These are phyloP conservation scores for Lutraria rhynchaena DNA, from an alignment of 1,140 invertebrate species.

Conservation along the genomic window DNA sequence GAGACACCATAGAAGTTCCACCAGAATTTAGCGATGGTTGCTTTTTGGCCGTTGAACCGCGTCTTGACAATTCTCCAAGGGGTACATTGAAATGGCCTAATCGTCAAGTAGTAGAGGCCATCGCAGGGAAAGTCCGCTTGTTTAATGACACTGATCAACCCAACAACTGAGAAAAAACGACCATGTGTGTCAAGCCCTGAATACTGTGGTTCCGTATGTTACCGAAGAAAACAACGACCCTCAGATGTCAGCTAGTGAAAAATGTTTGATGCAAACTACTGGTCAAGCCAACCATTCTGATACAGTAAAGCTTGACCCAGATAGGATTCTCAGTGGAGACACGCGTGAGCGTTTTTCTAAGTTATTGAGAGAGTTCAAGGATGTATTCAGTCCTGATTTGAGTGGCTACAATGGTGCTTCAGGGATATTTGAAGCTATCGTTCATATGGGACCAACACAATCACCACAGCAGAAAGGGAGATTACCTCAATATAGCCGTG, in stretches of 20 bases:
- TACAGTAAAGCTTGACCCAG: conserved; percentile 55
- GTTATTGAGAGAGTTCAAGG: conserved; percentile 44
- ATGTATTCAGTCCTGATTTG: conserved; percentile 54
- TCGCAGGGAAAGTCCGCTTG: too few relatives aligned
- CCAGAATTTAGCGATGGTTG: too few relatives aligned
- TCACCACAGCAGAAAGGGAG: too few relatives aligned
- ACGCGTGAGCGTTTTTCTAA: conserved; percentile 46
- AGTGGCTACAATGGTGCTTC: too few relatives aligned
- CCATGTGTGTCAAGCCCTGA: conserved; percentile 55
- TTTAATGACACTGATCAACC: too few relatives aligned
- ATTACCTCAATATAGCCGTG: too few relatives aligned
- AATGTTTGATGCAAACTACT: not conserved
- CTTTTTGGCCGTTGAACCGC: conserved; percentile 37
- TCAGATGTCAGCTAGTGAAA: too few relatives aligned
- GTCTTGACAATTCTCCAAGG: conserved; percentile 16
- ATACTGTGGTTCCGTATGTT: not conserved
- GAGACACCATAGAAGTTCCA: conserved; percentile 53
- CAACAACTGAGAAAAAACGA: too few relatives aligned
- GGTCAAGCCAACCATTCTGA: too few relatives aligned
- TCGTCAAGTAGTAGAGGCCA: too few relatives aligned
- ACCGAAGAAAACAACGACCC: too few relatives aligned
- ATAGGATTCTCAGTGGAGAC: conserved; percentile 51
- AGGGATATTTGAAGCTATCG: conserved; percentile 59
- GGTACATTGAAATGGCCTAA: too few relatives aligned
- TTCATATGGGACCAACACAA: conserved; percentile 67